phyloP scores from a whole-genome alignment of 2,113 vertebrate genomes.

The Bujurquina vittata region DNA sequence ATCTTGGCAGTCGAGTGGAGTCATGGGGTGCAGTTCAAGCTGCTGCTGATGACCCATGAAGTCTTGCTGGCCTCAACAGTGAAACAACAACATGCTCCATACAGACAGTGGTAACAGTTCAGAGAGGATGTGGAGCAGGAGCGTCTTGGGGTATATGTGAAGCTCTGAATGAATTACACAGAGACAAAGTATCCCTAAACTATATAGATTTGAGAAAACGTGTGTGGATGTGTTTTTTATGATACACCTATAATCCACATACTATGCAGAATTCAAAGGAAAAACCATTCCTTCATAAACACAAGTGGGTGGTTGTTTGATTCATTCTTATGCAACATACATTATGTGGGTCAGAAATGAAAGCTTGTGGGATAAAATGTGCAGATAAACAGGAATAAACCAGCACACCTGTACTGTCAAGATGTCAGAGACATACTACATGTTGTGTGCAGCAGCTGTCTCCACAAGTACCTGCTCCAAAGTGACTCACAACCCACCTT shows the following conservation, averaged over 20 bases:
- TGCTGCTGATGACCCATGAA: slow-evolving; percentile 43
- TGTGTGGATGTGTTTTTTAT: slow-evolving; percentile 21
- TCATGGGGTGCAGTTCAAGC: slow-evolving; percentile 43
- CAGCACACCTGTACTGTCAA: neutral
- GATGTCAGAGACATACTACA: neutral
- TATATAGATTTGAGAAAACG: slow-evolving; percentile 30
- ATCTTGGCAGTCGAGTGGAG: slow-evolving; percentile 30
- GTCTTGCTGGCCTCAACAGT: slow-evolving; percentile 33
- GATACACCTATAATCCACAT: slow-evolving; percentile 1
- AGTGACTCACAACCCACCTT: neutral
- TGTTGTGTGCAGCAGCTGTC: neutral
- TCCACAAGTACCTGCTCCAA: neutral
- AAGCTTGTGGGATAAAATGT: neutral
- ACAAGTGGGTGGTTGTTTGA: slow-evolving; percentile 52
- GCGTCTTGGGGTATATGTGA: slow-evolving; percentile 15
- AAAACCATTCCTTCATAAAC: slow-evolving; percentile 7
- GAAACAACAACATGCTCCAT: slow-evolving; percentile 27
- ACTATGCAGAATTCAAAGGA: slow-evolving; percentile 9
- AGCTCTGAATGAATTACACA: slow-evolving; percentile 8
- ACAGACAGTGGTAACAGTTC: slow-evolving; percentile 20
- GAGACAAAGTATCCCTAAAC: neutral
- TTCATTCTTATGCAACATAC: slow-evolving; percentile 49
- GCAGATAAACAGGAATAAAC: slow-evolving; percentile 1
- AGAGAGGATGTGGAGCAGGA: slow-evolving; percentile 21
- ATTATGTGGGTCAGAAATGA: slow-evolving; percentile 44